Evolutionary conservation across 2,797 vertebrate genomes (phyloP), one percentile per base, ranked within the genome.

Genomic region (Sebastes kiyomatsui): DNA sequence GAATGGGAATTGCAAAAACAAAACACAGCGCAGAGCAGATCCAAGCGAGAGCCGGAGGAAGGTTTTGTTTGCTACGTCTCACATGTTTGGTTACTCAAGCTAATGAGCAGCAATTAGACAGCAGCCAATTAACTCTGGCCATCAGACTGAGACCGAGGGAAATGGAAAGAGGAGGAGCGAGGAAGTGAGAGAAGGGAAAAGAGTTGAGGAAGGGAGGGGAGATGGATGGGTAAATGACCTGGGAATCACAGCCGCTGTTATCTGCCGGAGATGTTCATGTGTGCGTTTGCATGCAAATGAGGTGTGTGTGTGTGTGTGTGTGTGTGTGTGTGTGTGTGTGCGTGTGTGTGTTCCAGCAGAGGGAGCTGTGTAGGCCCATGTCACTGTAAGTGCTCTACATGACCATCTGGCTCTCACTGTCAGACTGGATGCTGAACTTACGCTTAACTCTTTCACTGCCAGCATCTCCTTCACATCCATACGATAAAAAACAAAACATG

Each of bases 21-120:
- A 67, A 60, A 77, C 20, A 4, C 42, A 72, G 62, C 28, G 4
- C 58, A 14, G 76, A 73, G 75, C 42, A 7, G 16, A 46, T 18
- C 49, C 4, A 25, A 87, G 67, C 0, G 16, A 78, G 78, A 83
- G 64, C 25, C 30, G 5, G 79, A 80, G 83, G 64, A 82, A 49
- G 67, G 66, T 88, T 84, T 84, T 91, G 82, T 91, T 94, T 91
- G 87, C 80, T 76, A 58, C 75, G 85, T 92, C 76, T 92, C 83
- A 83, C 90, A 90, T 84, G 88, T 94, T 94, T 93, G 90, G 91
- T 91, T 95, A 89, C 87, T 89, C 87, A 73, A 89, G 90, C 91
- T 95, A 94, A 96, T 92, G 93, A 94, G 93, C 82, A 84, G 88
- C 93, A 95, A 95, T 95, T 94, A 96, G 90, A 96, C 90, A 92